Conservation (phyloP, 1,140 invertebrate species). For the Rhopalosiphum maidis region DNA sequence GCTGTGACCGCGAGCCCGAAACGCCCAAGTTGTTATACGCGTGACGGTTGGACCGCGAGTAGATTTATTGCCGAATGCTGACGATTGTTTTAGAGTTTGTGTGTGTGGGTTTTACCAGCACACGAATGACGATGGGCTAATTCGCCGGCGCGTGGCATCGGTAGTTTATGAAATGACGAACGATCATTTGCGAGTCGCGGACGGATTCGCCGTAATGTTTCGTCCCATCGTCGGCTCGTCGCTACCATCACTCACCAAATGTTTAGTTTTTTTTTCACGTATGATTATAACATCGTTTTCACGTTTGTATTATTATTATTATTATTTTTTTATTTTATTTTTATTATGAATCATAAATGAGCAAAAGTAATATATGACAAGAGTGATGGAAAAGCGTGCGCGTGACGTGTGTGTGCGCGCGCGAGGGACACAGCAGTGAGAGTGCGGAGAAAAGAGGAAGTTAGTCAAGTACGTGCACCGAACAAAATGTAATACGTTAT, state of each 20-base stretch:
- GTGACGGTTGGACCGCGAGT: neutral
- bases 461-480: constrained; percentile 7
- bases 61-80: neutral
- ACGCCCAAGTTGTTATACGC: neutral
- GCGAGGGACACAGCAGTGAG: neutral
- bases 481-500: constrained; percentile 1
- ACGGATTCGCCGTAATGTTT: neutral
- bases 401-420: too few relatives aligned
- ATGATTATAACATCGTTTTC: neutral
- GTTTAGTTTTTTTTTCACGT: neutral
- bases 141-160: neutral
- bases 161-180: constrained; percentile 1
- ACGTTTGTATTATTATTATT: neutral
- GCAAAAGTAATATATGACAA: neutral
- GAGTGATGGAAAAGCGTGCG: neutral
- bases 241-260: neutral
- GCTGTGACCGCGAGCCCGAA: neutral
- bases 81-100: neutral
- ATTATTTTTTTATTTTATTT: neutral
- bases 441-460: neutral
- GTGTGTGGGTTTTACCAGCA: neutral
- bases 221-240: neutral
- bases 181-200: neutral
- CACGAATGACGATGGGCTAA: neutral
- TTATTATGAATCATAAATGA: neutral